Evolutionary conservation across 2,797 vertebrate species (phyloP), one percentile per base, ranked within the genome.

Genomic region (Hydrocynus forskahlii): DNA sequence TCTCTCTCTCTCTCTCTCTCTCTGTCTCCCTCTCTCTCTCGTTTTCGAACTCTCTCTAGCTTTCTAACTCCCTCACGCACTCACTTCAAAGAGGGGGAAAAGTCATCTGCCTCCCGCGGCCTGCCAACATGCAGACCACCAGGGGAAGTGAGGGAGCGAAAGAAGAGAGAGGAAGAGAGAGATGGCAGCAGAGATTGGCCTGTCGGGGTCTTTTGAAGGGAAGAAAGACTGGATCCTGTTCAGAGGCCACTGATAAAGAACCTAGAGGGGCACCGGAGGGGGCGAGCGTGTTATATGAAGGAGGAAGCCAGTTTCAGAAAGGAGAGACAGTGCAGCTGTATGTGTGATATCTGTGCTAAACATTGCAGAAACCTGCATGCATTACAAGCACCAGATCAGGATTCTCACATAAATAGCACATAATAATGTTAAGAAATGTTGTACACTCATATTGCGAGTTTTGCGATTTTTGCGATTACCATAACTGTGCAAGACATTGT

Each of bases 111-210:
- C 81, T 85, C 81, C 79, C 23, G 77, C 21, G 35, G 82, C 40
- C 81, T 87, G 83, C 86, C 81, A 85, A 82, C 54, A 66, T 5
- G 40, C 83, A 80, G 81, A 83, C 79, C 82, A 85, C 80, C 35
- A 86, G 88, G 71, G 81, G 78, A 83, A 84, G 81, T 70, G 71
- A 81, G 73, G 38, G 66, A 83, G 59, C 54, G 29, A 75, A 59
- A 85, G 84, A 87, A 89, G 87, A 92, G 87, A 87, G 79, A 80
- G 86, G 79, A 87, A 86, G 88, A 88, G 79, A 81, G 86, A 79
- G 86, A 84, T 86, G 80, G 84, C 77, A 75, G 67, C 63, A 78
- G 62, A 84, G 84, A 85, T 85, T 85, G 82, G 77, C 38, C 80
- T 80, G 86, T 86, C 67, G 68, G 83, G 72, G 74, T 69, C 81